Evolutionary conservation across 2,888 invertebrate genomes (phyloP).

Genomic region (Digitonthophagus gazella): DNA sequence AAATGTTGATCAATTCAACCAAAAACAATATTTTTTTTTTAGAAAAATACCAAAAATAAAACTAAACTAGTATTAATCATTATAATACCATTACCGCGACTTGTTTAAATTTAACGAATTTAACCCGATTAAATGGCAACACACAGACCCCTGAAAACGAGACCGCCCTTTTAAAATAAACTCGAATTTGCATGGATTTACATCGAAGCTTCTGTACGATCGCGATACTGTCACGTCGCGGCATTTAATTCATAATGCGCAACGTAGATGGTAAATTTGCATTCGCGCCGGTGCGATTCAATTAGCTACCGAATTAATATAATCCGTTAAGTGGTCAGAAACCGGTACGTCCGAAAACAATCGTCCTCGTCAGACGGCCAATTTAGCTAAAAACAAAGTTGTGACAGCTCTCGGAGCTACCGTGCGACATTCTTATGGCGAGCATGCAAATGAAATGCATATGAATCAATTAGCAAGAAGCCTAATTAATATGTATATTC

Average conservation of each 20-base stretch:
- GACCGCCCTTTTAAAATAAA: background rate
- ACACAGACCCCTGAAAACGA: background rate
- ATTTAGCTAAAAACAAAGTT: background rate
- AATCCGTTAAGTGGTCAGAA: background rate
- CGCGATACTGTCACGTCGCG: background rate
- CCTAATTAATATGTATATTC: constrained; percentile 26
- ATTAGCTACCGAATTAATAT: background rate
- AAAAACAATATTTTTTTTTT: no score
- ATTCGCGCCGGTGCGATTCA: background rate
- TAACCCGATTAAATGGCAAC: background rate
- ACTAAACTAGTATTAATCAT: no score
- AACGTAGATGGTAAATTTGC: background rate
- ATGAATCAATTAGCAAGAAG: constrained; percentile 23
- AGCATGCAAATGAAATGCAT: constrained; percentile 26
- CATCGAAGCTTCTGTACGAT: background rate
- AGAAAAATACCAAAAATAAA: no score
- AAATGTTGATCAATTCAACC: no score
- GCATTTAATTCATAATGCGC: background rate
- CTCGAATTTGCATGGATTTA: background rate
- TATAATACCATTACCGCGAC: no score
- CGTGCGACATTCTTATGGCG: background rate
- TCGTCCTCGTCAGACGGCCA: background rate
- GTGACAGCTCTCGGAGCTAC: background rate
- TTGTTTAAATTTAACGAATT: background rate
- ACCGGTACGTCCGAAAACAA: background rate